Evolutionary conservation across 2,888 invertebrate genomes (phyloP), one percentile per base, ranked within the genome.

Genomic region (Epicampocera succincta): DNA sequence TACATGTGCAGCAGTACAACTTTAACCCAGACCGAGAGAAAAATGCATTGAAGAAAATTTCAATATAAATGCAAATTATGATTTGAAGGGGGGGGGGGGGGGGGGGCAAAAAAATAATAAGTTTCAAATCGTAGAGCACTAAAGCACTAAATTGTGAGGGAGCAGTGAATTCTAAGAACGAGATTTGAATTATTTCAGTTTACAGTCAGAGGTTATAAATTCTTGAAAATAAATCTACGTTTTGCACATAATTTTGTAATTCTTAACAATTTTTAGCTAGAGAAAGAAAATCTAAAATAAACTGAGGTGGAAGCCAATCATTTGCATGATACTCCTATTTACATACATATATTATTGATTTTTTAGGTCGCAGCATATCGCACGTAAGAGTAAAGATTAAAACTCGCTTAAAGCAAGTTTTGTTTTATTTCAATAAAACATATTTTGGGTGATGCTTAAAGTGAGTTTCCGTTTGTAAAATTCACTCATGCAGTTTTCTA

Each of bases 1-100:
- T 42, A 54, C 6, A n/a, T 56, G 17, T 40, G 19, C 8, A 42
- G 25, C 40, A 74, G 21, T 4, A 46, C 13, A n/a, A 68, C 9
- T 19, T 38, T 44, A 21, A 52, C n/a, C 46, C 11, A 54, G 15
- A 19, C 17, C 3, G 1, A n/a, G 40, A 42, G 50, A 48, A 38
- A 65, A 17, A n/a, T 29, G 1, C 48, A 69, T 56, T 50, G 33
- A 44, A 65, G 25, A 58, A 71, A 75, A 46, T 66, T 80, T 75
- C 52, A 80, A 80, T 80, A 63, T 80, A 80, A 71, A 75, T 80
- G 80, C 75, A 75, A 80, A 80, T 80, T 75, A 42, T 66, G 48
- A 69, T 56, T 42, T 65, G 58, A 58, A 44, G n/a, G 12, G 48
- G 50, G 58, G n/a, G n/a, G n/a, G n/a, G n/a, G n/a, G n/a, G n/a